Conservation (phyloP, 2,888 invertebrate species). For the Lasioglossum leucozonium region DNA sequence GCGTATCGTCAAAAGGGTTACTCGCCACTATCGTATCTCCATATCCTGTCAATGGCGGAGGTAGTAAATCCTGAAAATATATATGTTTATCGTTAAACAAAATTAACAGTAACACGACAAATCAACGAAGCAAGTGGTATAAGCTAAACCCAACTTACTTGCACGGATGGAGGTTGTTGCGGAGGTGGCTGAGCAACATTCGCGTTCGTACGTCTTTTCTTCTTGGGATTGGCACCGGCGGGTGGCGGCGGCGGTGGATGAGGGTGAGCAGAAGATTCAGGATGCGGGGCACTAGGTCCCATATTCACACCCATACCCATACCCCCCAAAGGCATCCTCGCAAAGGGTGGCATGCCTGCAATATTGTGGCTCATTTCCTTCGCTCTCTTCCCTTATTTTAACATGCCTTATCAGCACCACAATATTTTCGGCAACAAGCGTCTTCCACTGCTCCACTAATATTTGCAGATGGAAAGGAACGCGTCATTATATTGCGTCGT, state of each 20-base stretch:
- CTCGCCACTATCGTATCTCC: slow-evolving; percentile 97
- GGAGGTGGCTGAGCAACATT: slow-evolving; percentile 90
- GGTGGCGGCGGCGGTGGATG: slow-evolving; percentile 89
- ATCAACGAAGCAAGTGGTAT: neutral
- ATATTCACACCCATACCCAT: slow-evolving; percentile 86
- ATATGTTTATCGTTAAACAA: neutral
- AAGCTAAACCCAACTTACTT: slow-evolving; percentile 70
- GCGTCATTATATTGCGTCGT: neutral
- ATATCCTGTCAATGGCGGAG: slow-evolving; percentile 94
- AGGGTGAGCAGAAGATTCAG: slow-evolving; percentile 90
- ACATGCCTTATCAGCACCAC: slow-evolving; percentile 81
- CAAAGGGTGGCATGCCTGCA: slow-evolving; percentile 92
- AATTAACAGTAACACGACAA: neutral
- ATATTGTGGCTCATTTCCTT: slow-evolving; percentile 91
- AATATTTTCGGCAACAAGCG: slow-evolving; percentile 72
- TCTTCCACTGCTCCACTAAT: slow-evolving; percentile 65
- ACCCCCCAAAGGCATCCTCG: slow-evolving; percentile 90
- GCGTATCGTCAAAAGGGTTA: slow-evolving; percentile 97
- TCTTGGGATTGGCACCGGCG: slow-evolving; percentile 94
- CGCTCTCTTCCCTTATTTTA: slow-evolving; percentile 81
- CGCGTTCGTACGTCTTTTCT: slow-evolving; percentile 92
- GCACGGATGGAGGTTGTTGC: slow-evolving; percentile 89
- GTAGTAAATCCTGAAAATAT: slow-evolving; percentile 89
- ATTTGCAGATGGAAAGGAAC: slow-evolving; percentile 23
- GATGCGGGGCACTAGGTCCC: slow-evolving; percentile 87